These are phyloP conservation scores for Pitangus sulphuratus DNA, from an alignment of 2,797 vertebrate species.

Conservation along the genomic window DNA sequence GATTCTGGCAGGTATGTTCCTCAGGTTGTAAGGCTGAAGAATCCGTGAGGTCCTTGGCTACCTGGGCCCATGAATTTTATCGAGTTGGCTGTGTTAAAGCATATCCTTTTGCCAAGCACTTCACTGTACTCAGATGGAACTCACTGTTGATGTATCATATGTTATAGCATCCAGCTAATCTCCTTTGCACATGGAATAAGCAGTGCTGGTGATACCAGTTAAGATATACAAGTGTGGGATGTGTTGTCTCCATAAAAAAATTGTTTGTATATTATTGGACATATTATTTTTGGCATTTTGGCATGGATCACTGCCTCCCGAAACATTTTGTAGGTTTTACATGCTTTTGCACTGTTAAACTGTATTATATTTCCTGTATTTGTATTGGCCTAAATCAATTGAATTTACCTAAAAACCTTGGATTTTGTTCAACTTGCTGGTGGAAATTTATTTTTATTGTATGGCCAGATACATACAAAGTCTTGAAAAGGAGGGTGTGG, in stretches of 20 bases:
- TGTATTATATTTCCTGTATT: conserved; percentile 57
- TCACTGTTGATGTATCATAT: background rate
- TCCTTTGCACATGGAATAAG: background rate
- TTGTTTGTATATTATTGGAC: background rate
- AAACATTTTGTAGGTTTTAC: conserved; percentile 51
- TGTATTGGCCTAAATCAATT: conserved; percentile 51
- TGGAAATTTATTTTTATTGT: conserved; percentile 56
- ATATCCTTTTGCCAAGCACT: background rate
- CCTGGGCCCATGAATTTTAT: background rate
- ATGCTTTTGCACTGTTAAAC: conserved; percentile 31
- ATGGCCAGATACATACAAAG: background rate
- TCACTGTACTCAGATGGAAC: background rate
- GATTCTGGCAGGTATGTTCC: background rate
- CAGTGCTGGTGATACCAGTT: background rate
- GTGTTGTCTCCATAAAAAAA: background rate
- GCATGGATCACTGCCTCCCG: conserved; percentile 37
- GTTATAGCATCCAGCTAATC: background rate
- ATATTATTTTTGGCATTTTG: conserved; percentile 42
- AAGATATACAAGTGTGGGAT: background rate
- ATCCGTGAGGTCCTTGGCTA: background rate
- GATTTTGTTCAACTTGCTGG: conserved; percentile 47
- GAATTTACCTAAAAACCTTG: conserved; percentile 44
- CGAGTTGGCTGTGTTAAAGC: background rate
- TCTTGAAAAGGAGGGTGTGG: background rate
- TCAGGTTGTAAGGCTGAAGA: background rate